phyloP scores from a whole-genome alignment of 1,140 invertebrate species.

The Cotesia glomerata region DNA sequence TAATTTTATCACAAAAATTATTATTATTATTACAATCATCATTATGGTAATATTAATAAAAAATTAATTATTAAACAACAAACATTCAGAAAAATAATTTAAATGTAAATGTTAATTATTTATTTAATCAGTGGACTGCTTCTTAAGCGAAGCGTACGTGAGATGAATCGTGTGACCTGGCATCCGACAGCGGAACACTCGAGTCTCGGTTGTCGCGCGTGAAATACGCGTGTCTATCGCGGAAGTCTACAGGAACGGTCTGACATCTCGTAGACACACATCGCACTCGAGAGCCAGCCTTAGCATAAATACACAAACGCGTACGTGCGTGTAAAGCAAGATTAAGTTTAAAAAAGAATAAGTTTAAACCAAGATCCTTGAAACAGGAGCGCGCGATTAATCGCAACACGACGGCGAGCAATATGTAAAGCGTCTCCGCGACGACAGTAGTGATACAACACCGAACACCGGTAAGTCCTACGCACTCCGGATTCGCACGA shows the following conservation, averaged over 20 bases:
- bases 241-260: slow-evolving; percentile 10
- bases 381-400: slow-evolving; percentile 35
- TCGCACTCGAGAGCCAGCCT: not conserved
- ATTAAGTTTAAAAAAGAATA: not conserved
- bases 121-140: slow-evolving; percentile 34
- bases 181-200: slow-evolving; percentile 37
- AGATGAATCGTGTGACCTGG: slow-evolving; percentile 40
- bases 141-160: slow-evolving; percentile 37
- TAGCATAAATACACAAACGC: slow-evolving; percentile 7
- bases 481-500: slow-evolving; percentile 3
- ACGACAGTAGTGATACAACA: not conserved
- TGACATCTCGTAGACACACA: not conserved
- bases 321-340: slow-evolving; percentile 5
- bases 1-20: too few species aligned
- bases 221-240: slow-evolving; percentile 26
- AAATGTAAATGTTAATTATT: slow-evolving; percentile 31
- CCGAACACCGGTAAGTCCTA: slow-evolving; percentile 7
- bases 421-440: slow-evolving; percentile 25
- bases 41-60: not conserved
- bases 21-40: too few species aligned
- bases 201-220: slow-evolving; percentile 28
- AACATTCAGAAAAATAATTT: not conserved
- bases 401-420: slow-evolving; percentile 24
- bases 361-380: not conserved
- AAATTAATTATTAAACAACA: not conserved